A percentile compares a stretch with the other conserved stretches of the same genome.
Evolutionary conservation across 2,797 vertebrate genomes (phyloP).

Genomic region (Girardinus metallicus): DNA sequence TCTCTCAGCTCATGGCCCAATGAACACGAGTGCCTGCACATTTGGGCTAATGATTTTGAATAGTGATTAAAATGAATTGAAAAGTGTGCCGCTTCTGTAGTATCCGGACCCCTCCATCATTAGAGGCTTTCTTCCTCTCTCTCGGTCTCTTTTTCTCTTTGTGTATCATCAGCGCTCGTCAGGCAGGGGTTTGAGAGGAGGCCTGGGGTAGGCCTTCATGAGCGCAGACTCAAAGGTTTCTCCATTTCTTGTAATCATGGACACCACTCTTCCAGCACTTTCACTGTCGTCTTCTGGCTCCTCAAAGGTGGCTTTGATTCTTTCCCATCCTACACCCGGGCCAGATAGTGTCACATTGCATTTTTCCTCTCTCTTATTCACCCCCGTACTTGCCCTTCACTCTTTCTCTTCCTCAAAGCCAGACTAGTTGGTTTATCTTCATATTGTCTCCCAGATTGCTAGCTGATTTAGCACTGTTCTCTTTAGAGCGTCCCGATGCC

Average conservation of each 20-base stretch:
- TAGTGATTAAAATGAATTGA: slow-evolving; percentile 82
- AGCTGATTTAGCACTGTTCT: slow-evolving; percentile 64
- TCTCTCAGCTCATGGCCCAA: slow-evolving; percentile 55
- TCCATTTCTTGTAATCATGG: slow-evolving; percentile 85
- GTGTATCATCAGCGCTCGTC: slow-evolving; percentile 66
- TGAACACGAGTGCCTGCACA: slow-evolving; percentile 58
- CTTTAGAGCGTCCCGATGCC: slow-evolving; percentile 40
- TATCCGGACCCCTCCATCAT: slow-evolving; percentile 78
- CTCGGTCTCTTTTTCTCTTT: slow-evolving; percentile 45
- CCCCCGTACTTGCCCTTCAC: slow-evolving; percentile 30
- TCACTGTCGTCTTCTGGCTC: slow-evolving; percentile 73
- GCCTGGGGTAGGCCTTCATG: slow-evolving; percentile 79
- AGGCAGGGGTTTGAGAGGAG: slow-evolving; percentile 73
- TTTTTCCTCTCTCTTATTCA: slow-evolving; percentile 49
- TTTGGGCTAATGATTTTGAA: slow-evolving; percentile 77
- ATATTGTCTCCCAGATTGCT: slow-evolving; percentile 44
- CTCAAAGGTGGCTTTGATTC: slow-evolving; percentile 84
- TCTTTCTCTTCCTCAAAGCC: slow-evolving; percentile 38
- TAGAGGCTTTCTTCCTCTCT: slow-evolving; percentile 66
- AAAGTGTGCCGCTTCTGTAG: slow-evolving; percentile 70
- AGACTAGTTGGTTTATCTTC: slow-evolving; percentile 59
- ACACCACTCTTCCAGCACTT: slow-evolving; percentile 75
- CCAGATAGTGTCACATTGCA: slow-evolving; percentile 72
- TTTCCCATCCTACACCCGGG: slow-evolving; percentile 65
- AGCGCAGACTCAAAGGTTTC: slow-evolving; percentile 78